phyloP scores from a whole-genome alignment of 2,797 vertebrate genomes.

The Lateolabrax maculatus region DNA sequence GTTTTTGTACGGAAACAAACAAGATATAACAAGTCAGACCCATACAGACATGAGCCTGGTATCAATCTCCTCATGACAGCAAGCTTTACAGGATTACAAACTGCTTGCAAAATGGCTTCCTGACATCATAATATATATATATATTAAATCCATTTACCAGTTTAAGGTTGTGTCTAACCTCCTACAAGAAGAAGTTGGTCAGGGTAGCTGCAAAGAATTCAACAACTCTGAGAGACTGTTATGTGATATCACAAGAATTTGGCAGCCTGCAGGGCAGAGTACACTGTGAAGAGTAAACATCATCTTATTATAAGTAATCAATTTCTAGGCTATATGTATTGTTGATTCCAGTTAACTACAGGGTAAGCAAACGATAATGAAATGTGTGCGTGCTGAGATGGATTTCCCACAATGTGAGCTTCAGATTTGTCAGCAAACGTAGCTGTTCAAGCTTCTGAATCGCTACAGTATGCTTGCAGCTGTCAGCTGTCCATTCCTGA shows the following conservation, averaged over 20 bases:
- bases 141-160: neutral
- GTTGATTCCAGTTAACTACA: too few species aligned
- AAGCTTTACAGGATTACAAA: neutral
- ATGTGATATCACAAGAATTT: neutral
- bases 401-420: neutral
- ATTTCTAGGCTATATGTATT: too few species aligned
- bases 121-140: neutral
- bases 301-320: too few species aligned
- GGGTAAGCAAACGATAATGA: neutral
- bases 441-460: neutral
- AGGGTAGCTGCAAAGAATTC: neutral
- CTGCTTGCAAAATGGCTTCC: neutral
- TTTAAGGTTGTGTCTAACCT: neutral
- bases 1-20: too few species aligned
- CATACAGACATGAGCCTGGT: neutral
- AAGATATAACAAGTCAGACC: too few species aligned
- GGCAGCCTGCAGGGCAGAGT: neutral
- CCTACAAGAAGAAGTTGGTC: neutral
- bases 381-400: neutral
- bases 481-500: neutral
- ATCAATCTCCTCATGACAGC: neutral
- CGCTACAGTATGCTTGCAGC: neutral
- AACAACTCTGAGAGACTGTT: neutral
- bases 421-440: neutral
- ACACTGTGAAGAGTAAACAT: too few species aligned